Evolutionary conservation across 1,140 invertebrate genomes (phyloP).

Genomic region (Chelonus insularis): DNA sequence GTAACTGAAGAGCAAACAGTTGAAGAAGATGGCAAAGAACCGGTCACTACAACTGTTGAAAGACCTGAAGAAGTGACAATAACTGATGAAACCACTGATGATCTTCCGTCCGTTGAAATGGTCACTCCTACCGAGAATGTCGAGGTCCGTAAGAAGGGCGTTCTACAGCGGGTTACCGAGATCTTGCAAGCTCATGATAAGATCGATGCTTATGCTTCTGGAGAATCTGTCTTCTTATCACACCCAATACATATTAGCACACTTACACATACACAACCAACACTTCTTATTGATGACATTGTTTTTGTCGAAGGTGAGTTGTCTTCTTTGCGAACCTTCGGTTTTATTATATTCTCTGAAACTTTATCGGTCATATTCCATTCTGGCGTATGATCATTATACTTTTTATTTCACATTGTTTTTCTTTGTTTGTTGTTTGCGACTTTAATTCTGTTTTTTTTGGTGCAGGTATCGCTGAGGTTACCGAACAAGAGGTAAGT

Average conservation of each 20-base stretch:
- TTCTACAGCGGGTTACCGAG: conserved; percentile 30
- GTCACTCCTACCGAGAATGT: conserved; percentile 20
- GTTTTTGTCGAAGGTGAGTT: no score
- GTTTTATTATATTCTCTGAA: no score
- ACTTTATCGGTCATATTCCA: no score
- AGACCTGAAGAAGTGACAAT: conserved; percentile 32
- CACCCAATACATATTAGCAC: no score
- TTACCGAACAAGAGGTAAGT: conserved; percentile 37
- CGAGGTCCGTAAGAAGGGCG: conserved; percentile 27
- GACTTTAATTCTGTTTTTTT: conserved; percentile 17
- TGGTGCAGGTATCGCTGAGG: conserved; percentile 35
- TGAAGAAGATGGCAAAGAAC: conserved; percentile 54
- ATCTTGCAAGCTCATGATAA: no score
- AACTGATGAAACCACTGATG: conserved; percentile 23
- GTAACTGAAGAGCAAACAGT: conserved; percentile 49
- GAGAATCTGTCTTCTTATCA: no score
- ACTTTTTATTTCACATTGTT: not conserved
- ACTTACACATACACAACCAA: no score
- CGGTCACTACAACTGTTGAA: conserved; percentile 46
- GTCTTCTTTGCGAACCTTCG: no score
- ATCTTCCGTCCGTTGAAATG: conserved; percentile 16
- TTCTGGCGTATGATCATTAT: no score
- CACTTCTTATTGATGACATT: no score
- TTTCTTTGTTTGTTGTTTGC: no score
- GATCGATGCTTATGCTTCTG: no score